Conservation (phyloP, 2,797 vertebrate species). For the Argentina silus region DNA sequence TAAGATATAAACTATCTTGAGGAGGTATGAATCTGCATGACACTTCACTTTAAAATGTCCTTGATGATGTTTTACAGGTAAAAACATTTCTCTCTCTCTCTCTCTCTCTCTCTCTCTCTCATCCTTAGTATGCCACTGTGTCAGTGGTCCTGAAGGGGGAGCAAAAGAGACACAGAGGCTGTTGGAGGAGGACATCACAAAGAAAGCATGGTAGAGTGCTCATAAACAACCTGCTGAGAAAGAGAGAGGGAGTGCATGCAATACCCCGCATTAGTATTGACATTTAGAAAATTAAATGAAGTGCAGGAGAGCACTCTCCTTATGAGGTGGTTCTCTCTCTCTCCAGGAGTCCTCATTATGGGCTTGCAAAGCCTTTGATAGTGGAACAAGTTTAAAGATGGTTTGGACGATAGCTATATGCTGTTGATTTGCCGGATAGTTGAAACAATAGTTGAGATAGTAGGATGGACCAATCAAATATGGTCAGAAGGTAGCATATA, state of each 20-base stretch:
- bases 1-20: no score
- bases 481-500: no score
- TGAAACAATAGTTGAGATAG: no score
- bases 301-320: constrained; percentile 39
- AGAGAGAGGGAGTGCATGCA: constrained; percentile 19
- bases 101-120: background rate
- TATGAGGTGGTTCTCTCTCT: background rate
- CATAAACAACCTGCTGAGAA: constrained; percentile 35
- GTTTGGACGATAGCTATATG: no score
- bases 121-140: constrained; percentile 34
- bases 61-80: background rate
- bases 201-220: constrained; percentile 10
- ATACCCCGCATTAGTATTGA: constrained; percentile 34
- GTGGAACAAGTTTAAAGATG: no score
- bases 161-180: constrained; percentile 45
- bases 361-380: no score
- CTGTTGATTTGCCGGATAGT: no score
- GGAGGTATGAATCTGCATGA: no score
- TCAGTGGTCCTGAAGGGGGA: constrained; percentile 56
- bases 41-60: no score
- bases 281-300: constrained; percentile 53
- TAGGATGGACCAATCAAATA: no score
- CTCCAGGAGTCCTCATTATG: no score
- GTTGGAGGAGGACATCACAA: constrained; percentile 7
- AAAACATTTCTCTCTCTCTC: background rate